These are phyloP conservation scores for Ageneiosus marmoratus DNA, from an alignment of 2,113 vertebrate species.

Conservation along the genomic window DNA sequence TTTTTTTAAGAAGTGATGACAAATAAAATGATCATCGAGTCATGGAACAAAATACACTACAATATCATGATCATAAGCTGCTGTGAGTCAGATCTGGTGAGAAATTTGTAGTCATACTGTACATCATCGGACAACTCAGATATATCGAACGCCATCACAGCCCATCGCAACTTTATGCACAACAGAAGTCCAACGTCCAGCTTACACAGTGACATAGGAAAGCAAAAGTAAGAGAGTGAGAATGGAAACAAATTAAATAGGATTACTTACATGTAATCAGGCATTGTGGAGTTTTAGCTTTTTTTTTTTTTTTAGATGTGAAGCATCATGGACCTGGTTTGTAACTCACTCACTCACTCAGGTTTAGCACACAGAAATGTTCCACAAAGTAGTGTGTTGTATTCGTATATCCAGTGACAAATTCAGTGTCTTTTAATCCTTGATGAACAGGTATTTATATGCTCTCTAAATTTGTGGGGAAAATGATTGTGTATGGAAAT, in stretches of 20 bases:
- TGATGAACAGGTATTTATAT: neutral
- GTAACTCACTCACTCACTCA: no score
- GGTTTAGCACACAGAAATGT: no score
- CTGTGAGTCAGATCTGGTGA: neutral
- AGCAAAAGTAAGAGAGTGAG: neutral
- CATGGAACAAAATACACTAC: neutral
- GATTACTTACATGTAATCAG: neutral
- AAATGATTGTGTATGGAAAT: no score
- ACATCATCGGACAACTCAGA: neutral
- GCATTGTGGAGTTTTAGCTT: neutral
- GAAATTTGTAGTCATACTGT: neutral
- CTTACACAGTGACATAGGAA: neutral
- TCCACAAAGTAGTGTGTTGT: no score
- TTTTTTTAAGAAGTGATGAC: neutral
- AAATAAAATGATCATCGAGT: neutral
- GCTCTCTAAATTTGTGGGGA: neutral
- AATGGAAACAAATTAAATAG: neutral
- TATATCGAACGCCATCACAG: neutral
- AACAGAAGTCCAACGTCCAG: neutral
- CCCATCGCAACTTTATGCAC: neutral
- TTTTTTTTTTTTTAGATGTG: neutral
- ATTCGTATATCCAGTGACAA: no score
- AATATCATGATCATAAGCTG: neutral
- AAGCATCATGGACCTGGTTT: no score
- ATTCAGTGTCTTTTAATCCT: no score